A percentile compares a stretch with the other conserved stretches of the same genome.
phyloP scores from a whole-genome alignment of 2,888 invertebrate species.

The Brassicogethes aeneus region DNA sequence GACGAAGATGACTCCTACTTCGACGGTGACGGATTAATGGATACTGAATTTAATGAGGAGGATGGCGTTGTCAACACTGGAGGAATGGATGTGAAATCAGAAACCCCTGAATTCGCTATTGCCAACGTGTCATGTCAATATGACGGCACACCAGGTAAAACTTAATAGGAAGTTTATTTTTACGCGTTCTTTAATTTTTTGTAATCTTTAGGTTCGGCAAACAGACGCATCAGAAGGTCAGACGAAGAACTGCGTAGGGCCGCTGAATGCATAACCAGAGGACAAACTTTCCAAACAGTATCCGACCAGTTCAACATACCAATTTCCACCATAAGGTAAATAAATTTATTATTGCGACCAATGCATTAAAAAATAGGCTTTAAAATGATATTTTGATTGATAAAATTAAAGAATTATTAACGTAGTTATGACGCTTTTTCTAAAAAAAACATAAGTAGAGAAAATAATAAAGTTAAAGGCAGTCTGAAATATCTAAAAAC shows the following conservation, averaged over 20 bases:
- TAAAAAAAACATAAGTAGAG: too few relatives aligned
- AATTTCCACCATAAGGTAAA: conserved; percentile 66
- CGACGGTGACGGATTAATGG: conserved; percentile 38
- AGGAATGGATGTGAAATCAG: conserved; percentile 19
- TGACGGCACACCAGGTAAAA: conserved; percentile 39
- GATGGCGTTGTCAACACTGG: conserved; percentile 30
- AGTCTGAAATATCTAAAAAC: too few relatives aligned
- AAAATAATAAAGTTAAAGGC: too few relatives aligned
- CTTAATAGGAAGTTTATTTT: background rate
- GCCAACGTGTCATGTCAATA: conserved; percentile 59
- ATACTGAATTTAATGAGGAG: conserved; percentile 37
- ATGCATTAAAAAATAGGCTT: too few relatives aligned
- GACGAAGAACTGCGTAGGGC: conserved; percentile 71
- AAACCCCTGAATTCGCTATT: conserved; percentile 43
- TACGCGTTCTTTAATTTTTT: background rate
- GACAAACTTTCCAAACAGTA: conserved; percentile 80
- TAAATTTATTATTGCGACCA: too few relatives aligned
- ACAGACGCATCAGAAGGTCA: conserved; percentile 57
- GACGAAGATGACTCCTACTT: conserved; percentile 35
- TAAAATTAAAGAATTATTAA: too few relatives aligned
- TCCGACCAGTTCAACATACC: conserved; percentile 83
- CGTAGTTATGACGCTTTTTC: too few relatives aligned
- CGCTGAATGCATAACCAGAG: conserved; percentile 77
- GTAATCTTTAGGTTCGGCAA: conserved; percentile 25
- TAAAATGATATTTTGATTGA: too few relatives aligned